Conservation (phyloP, 2,113 vertebrate species). For the Psammodynastes pulverulentus region DNA sequence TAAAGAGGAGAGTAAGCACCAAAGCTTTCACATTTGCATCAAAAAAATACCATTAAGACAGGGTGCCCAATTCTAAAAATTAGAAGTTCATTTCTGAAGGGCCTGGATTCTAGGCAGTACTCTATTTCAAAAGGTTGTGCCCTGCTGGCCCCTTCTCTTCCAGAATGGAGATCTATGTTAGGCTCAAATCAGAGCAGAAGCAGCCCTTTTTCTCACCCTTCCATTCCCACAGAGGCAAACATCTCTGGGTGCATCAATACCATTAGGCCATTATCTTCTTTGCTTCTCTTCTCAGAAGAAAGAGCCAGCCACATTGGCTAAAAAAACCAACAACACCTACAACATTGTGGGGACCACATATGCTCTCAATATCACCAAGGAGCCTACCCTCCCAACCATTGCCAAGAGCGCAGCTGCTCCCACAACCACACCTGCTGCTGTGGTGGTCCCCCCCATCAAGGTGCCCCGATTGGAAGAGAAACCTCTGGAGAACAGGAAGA, state of each 20-base stretch:
- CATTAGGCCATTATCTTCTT: neutral
- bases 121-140: neutral
- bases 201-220: neutral
- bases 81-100: neutral
- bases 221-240: neutral
- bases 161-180: neutral
- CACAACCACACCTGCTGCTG: conserved; percentile 39
- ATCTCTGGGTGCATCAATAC: neutral
- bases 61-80: neutral
- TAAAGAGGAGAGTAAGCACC: neutral
- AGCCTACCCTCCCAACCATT: conserved; percentile 88
- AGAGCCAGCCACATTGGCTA: conserved; percentile 84
- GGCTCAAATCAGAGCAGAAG: neutral
- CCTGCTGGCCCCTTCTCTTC: neutral
- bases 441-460: conserved; percentile 66
- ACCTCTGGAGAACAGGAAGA: conserved; percentile 87
- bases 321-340: conserved; percentile 97
- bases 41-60: neutral
- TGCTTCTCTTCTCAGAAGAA: conserved; percentile 79
- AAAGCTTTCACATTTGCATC: neutral
- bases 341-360: conserved; percentile 99
- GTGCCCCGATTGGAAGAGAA: conserved; percentile 83
- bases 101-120: neutral
- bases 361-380: conserved; percentile 90
- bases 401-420: conserved; percentile 81